phyloP scores from a whole-genome alignment of 2,113 vertebrate genomes.

The pig (Sus scrofa) region T2T-Sscrofa CM000818.6:16354001-16354500 shows the following conservation, averaged over 20 bases:
- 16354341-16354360: not conserved
- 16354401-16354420: not conserved
- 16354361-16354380: not conserved
- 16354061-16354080: no score
- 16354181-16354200: not conserved
- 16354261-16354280: not conserved
- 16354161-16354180: not conserved
- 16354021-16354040: not conserved
- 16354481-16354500: conserved; percentile 2
- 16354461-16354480: not conserved
- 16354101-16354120: not conserved
- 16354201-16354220: not conserved
- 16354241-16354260: not conserved
- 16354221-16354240: not conserved
- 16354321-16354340: not conserved
- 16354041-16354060: not conserved
- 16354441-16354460: not conserved
- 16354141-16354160: not conserved
- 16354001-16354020: no score
- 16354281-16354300: not conserved
- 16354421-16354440: not conserved
- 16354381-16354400: not conserved
- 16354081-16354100: not conserved
- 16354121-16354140: no score
- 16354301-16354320: not conserved